Percentiles rank a stretch among this genome's conserved stretches.
phyloP scores from a whole-genome alignment of 2,113 vertebrate genomes.

The Ptilorrhoa leucosticta region DNA sequence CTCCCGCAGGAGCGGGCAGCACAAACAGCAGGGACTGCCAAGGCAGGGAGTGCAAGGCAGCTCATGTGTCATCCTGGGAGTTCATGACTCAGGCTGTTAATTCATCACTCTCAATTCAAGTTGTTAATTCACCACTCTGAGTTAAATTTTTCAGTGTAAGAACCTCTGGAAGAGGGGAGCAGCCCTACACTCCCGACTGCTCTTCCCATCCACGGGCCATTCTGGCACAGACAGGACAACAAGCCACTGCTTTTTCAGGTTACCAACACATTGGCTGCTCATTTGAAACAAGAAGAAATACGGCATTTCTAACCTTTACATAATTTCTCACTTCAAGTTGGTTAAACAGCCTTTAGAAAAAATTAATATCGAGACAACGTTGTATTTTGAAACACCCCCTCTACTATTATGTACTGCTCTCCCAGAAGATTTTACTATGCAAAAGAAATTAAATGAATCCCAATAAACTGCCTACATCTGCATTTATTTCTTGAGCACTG shows the following conservation, averaged over 20 bases:
- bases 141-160: background rate
- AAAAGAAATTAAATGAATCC: background rate
- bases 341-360: background rate
- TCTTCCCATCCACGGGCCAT: background rate
- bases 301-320: background rate
- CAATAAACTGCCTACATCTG: background rate
- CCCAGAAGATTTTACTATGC: background rate
- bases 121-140: background rate
- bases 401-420: background rate
- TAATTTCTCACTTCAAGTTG: background rate
- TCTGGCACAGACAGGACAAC: background rate
- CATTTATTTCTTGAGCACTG: background rate
- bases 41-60: background rate
- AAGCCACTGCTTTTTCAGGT: background rate
- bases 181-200: background rate
- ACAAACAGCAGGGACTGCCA: background rate
- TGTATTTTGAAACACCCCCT: background rate
- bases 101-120: background rate
- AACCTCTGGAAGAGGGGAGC: background rate
- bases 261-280: background rate
- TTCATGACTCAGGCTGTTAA: background rate
- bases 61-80: background rate
- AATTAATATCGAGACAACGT: rapidly evolving
- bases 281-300: background rate
- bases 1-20: background rate